Percentiles rank a stretch among this genome's conserved stretches.
These are phyloP conservation scores for Lomographa bimaculata DNA, from an alignment of 2,888 invertebrate species.

Conservation along the genomic window DNA sequence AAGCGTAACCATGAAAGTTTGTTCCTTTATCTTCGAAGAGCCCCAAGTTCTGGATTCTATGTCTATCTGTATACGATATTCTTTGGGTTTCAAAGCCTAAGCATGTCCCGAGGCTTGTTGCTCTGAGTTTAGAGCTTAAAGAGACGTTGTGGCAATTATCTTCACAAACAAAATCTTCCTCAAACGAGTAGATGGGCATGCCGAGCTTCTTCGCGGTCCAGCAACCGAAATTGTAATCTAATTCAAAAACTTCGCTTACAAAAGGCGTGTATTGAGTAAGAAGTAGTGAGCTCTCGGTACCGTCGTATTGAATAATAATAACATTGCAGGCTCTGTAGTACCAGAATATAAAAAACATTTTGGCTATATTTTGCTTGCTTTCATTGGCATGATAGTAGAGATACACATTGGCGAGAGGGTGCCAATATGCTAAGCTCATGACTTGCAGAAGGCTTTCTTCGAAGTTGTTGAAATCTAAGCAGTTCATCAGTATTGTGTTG, in stretches of 20 bases:
- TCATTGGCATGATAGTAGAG: conserved; percentile 49
- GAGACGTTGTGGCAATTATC: conserved; percentile 57
- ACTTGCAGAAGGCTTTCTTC: conserved; percentile 53
- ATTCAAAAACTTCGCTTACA: conserved; percentile 43
- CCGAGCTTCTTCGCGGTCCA: conserved; percentile 55
- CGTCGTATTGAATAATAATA: conserved; percentile 53
- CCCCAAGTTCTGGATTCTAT: conserved; percentile 30
- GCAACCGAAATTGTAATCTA: conserved; percentile 53
- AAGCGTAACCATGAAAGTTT: conserved; percentile 56
- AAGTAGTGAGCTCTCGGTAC: conserved; percentile 33
- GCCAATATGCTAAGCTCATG: conserved; percentile 53
- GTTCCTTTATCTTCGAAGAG: conserved; percentile 58
- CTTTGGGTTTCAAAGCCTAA: conserved; percentile 49
- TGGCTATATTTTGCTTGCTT: conserved; percentile 42
- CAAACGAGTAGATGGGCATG: conserved; percentile 47
- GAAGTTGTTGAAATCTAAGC: conserved; percentile 47
- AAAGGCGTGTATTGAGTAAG: conserved; percentile 55
- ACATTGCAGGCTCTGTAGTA: conserved; percentile 56
- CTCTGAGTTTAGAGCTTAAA: conserved; percentile 47
- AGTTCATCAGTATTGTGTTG: conserved; percentile 52
- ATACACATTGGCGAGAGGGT: conserved; percentile 54
- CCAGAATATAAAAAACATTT: conserved; percentile 62
- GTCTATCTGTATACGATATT: conserved; percentile 38
- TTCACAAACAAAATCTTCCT: conserved; percentile 54
- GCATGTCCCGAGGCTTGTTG: conserved; percentile 59